A percentile compares a stretch with the other conserved stretches of the same genome.
Evolutionary conservation across 2,888 invertebrate species (phyloP).

Genomic region (Heliconius cydno): DNA sequence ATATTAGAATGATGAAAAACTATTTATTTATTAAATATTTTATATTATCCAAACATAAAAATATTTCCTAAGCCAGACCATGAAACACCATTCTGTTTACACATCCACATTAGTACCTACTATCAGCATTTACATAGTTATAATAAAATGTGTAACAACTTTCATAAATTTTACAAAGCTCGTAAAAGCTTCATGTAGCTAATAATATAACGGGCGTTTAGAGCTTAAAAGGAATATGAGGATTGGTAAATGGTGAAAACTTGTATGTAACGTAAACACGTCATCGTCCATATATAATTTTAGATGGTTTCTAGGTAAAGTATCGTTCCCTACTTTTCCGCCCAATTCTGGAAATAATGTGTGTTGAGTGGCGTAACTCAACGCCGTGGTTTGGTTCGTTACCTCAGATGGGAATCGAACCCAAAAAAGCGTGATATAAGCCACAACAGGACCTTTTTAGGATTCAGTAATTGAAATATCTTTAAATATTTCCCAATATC

Average conservation of each 20-base stretch:
- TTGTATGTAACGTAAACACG: background rate
- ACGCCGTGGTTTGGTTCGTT: no score
- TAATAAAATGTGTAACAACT: constrained; percentile 19
- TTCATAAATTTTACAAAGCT: constrained; percentile 24
- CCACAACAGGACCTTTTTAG: no score
- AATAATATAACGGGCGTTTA: constrained; percentile 34
- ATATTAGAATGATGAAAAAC: background rate
- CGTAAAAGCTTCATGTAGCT: constrained; percentile 38
- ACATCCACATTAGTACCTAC: background rate
- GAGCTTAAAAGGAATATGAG: constrained; percentile 13
- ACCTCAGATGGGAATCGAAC: no score
- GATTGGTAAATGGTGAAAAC: background rate
- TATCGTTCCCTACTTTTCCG: no score
- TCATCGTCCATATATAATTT: no score
- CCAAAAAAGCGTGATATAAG: no score
- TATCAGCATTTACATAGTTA: constrained; percentile 3
- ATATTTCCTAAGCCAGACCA: background rate
- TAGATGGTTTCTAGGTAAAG: no score
- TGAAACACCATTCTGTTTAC: background rate
- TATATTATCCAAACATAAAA: background rate
- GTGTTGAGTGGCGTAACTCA: no score
- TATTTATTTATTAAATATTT: background rate
- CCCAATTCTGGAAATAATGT: no score
- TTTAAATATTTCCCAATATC: no score
- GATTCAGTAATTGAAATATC: no score